Evolutionary conservation across 1,140 invertebrate species (phyloP).

Genomic region (Heliconius congener): DNA sequence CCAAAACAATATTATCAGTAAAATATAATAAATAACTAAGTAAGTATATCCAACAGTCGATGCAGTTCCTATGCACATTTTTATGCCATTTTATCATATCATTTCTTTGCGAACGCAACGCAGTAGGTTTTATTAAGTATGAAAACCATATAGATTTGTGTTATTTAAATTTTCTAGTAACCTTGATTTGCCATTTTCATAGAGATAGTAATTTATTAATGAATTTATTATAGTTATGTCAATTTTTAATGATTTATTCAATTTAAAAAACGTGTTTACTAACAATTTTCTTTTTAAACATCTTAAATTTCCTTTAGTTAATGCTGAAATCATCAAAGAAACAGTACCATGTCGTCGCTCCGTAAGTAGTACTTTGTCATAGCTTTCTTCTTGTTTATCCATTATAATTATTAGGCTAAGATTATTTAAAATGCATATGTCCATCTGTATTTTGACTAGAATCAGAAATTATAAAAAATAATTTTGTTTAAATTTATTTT

Average conservation of each 20-base stretch:
- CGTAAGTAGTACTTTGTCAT: conserved; percentile 51
- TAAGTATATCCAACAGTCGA: background rate
- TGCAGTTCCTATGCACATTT: conserved; percentile 10
- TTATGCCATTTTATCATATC: conserved; percentile 17
- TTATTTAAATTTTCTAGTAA: conserved; percentile 56
- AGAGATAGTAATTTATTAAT: conserved; percentile 47
- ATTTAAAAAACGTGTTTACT: conserved; percentile 10
- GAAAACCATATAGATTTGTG: conserved; percentile 58
- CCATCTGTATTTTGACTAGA: too few relatives aligned
- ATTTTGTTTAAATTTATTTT: background rate
- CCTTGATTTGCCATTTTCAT: conserved; percentile 43
- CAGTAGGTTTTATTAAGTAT: background rate
- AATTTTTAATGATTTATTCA: conserved; percentile 64
- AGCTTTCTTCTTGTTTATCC: background rate
- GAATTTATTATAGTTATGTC: conserved; percentile 66
- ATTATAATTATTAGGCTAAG: background rate
- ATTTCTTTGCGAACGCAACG: background rate
- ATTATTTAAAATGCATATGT: background rate
- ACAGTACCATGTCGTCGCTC: conserved; percentile 51
- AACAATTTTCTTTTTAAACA: conserved; percentile 36
- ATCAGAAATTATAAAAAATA: background rate
- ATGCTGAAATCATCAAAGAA: conserved; percentile 52
- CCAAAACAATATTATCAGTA: conserved; percentile 32
- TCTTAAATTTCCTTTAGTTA: conserved; percentile 55
- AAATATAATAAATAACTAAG: conserved; percentile 21